These are phyloP conservation scores for Sinocyclocheilus maitianheensis DNA, from an alignment of 2,113 vertebrate genomes.

Conservation along the genomic window DNA sequence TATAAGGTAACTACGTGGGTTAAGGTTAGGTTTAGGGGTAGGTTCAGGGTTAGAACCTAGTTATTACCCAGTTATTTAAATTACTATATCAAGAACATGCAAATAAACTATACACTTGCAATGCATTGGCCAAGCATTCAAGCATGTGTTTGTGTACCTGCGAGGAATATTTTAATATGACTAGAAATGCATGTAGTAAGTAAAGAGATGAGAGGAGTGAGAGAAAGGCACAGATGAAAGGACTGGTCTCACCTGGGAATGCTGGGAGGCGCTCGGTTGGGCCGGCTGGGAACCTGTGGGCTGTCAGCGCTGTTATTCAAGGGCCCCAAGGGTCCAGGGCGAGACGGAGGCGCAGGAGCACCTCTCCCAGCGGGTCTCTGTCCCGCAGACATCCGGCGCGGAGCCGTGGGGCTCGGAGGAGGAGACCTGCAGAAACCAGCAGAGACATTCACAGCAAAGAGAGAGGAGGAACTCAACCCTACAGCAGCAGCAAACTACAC, in stretches of 20 bases:
- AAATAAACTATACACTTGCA: neutral
- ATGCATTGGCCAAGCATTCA: neutral
- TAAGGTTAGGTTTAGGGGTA: no score
- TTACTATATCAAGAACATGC: no score
- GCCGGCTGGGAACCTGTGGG: slow-evolving; percentile 89
- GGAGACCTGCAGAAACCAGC: slow-evolving; percentile 78
- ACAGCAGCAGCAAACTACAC: no score
- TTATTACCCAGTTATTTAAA: no score
- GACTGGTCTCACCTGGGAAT: slow-evolving; percentile 82
- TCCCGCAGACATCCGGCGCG: slow-evolving; percentile 82
- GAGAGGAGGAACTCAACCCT: no score
- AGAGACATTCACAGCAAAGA: neutral
- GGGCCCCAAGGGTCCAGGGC: slow-evolving; percentile 83
- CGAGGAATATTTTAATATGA: neutral
- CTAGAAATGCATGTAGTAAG: neutral
- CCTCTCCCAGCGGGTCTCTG: slow-evolving; percentile 82
- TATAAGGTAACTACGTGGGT: no score
- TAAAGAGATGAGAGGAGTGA: neutral
- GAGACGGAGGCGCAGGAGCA: slow-evolving; percentile 83
- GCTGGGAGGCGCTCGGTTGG: slow-evolving; percentile 88
- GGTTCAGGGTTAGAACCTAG: no score
- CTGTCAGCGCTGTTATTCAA: slow-evolving; percentile 84
- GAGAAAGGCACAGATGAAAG: no score
- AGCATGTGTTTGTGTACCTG: neutral
- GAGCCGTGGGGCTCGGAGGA: slow-evolving; percentile 82